phyloP scores from a whole-genome alignment of 2,888 invertebrate genomes.

The Caenorhabditis becei region DNA sequence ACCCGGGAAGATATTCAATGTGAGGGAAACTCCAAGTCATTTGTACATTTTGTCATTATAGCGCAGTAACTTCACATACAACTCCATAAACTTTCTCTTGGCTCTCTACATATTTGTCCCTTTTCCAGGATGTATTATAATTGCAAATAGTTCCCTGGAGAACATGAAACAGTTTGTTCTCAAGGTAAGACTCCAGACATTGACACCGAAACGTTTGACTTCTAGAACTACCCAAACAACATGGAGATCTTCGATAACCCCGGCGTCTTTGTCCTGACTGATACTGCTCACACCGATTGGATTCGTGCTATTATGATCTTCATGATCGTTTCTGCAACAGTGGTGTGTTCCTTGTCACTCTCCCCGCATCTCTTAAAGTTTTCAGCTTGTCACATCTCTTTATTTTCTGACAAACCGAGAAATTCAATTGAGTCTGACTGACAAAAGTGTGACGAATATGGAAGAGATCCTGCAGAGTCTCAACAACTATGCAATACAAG shows the following conservation, averaged over 20 bases:
- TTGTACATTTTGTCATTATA: neutral
- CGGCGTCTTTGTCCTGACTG: neutral
- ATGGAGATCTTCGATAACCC: neutral
- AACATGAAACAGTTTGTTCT: neutral
- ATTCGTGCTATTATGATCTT: neutral
- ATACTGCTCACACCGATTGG: neutral
- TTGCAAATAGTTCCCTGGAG: neutral
- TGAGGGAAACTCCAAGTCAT: neutral
- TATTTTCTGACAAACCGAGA: neutral
- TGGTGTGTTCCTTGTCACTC: neutral
- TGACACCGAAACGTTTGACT: neutral
- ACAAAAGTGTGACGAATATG: neutral
- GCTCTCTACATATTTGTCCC: neutral
- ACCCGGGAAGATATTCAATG: neutral
- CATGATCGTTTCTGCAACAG: neutral
- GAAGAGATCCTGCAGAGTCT: neutral
- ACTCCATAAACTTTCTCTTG: neutral
- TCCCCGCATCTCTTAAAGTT: neutral
- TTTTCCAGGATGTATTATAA: neutral
- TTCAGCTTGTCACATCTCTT: neutral
- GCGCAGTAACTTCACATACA: neutral
- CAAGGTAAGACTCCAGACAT: neutral
- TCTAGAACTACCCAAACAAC: conserved; percentile 3
- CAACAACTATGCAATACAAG: neutral
- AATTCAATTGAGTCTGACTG: neutral